Percentiles rank a stretch among this genome's conserved stretches.
phyloP scores from a whole-genome alignment of 2,888 invertebrate genomes.

The Notodonta dromedarius region DNA sequence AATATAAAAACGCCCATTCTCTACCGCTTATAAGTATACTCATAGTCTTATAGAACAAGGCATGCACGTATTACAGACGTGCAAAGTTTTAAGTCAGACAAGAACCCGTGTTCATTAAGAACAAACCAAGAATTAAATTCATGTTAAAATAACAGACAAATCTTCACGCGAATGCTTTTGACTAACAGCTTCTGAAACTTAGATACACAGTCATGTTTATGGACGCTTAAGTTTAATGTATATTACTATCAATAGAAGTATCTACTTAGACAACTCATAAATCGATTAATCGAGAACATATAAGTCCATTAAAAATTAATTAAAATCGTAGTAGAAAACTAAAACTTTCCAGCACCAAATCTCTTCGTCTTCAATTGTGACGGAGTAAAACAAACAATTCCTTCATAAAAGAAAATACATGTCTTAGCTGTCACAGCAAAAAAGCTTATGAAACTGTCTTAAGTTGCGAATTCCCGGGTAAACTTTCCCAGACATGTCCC shows the following conservation, averaged over 20 bases:
- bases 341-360: conserved; percentile 24
- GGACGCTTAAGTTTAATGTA: background rate
- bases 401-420: conserved; percentile 52
- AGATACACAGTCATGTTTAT: background rate
- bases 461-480: conserved; percentile 42
- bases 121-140: conserved; percentile 36
- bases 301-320: conserved; percentile 8
- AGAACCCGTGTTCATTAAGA: conserved; percentile 52
- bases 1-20: background rate
- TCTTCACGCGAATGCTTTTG: conserved; percentile 5
- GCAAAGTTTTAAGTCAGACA: conserved; percentile 50
- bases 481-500: conserved; percentile 48
- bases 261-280: background rate
- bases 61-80: conserved; percentile 48
- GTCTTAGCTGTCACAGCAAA: conserved; percentile 59
- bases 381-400: conserved; percentile 46
- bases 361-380: conserved; percentile 29
- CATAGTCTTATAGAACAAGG: conserved; percentile 35
- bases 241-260: too few relatives aligned
- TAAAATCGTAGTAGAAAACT: conserved; percentile 12
- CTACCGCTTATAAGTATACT: conserved; percentile 8
- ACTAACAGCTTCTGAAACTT: background rate
- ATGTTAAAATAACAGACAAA: conserved; percentile 29
- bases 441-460: conserved; percentile 64
- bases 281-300: background rate